Percentiles rank a stretch among this genome's conserved stretches.
These are phyloP conservation scores for Esperia sulphurella DNA, from an alignment of 2,888 invertebrate species.

Conservation along the genomic window DNA sequence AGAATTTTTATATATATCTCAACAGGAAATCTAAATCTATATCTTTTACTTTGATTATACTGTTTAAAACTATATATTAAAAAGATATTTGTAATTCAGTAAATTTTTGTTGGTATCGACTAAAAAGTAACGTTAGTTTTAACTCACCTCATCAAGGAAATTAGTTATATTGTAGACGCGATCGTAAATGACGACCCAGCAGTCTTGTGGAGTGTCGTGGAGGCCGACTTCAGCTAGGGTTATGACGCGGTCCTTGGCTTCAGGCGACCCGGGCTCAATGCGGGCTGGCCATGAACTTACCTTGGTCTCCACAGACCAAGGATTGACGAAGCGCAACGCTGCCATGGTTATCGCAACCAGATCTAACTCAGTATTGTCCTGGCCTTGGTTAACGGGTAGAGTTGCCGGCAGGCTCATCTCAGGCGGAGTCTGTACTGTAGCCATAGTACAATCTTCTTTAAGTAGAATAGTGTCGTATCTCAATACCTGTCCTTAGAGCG, in stretches of 20 bases:
- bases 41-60: too few species aligned
- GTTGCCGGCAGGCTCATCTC: constrained; percentile 54
- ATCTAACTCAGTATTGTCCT: constrained; percentile 56
- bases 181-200: constrained; percentile 94
- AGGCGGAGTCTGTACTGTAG: constrained; percentile 56
- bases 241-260: constrained; percentile 72
- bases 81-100: too few species aligned
- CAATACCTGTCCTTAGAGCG: constrained; percentile 10
- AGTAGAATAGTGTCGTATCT: background rate
- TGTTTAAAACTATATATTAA: too few species aligned
- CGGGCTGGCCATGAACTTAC: constrained; percentile 37
- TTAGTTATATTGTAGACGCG: constrained; percentile 90
- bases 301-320: constrained; percentile 54
- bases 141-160: constrained; percentile 83
- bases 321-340: constrained; percentile 65
- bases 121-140: too few species aligned
- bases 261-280: constrained; percentile 48
- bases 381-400: constrained; percentile 35
- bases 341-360: constrained; percentile 70
- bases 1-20: too few species aligned
- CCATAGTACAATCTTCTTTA: constrained; percentile 33
- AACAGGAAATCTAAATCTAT: too few species aligned
- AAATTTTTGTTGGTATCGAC: too few species aligned
- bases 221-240: constrained; percentile 86
- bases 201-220: constrained; percentile 86